Base-by-base conservation (phyloP, 2,113 vertebrate species). In the Pomatostomus ruficeps region DNA sequence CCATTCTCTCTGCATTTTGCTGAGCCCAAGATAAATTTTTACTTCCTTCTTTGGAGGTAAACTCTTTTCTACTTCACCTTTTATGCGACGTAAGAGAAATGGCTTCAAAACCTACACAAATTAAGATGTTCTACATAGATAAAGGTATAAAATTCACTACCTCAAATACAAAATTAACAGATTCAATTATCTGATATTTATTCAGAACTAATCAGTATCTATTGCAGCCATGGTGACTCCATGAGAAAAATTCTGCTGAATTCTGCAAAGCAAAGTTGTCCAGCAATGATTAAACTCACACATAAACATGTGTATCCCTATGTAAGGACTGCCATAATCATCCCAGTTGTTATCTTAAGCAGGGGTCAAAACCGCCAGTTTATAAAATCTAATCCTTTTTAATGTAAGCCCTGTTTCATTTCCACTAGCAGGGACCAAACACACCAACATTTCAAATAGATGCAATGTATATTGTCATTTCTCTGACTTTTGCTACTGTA, bases 1-100 rank as follows among this genome's bases (percentile, higher is more conserved):
- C 99, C 99, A 99, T 97, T 99, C 99, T 89, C 98, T 97, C 82
- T 99, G 98, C 99, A 99, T 99, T 97, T 99, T 99, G 96, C 98
- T 99, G 62, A 99, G 98, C 33, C 99, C 99, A 89, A 99, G 98
- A 91, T 99, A 99, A 95, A 99, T 99, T 96, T 99, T 99, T 55
- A 98, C 98, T 97, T 99, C 99, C 73, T 99, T 99, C 97, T 99
- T 99, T 33, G 99, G 98, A 94, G 98, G 98, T 79, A 99, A 97
- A 92, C 98, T 99, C 93, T 98, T 99, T 96, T 99, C 99, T 83
- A 99, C 99, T 91, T 99, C 99, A 75, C 97, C 98, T 98, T 99
- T 99, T 97, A 99, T 99, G 78, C 98, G 98, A 54, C 98, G 98
- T 89, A 99, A 97, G 65, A 99, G 97, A 97, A 99, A 99, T 29